Conservation (phyloP, 2,113 vertebrate genomes). For the Mesoclemmys tuberculata region DNA sequence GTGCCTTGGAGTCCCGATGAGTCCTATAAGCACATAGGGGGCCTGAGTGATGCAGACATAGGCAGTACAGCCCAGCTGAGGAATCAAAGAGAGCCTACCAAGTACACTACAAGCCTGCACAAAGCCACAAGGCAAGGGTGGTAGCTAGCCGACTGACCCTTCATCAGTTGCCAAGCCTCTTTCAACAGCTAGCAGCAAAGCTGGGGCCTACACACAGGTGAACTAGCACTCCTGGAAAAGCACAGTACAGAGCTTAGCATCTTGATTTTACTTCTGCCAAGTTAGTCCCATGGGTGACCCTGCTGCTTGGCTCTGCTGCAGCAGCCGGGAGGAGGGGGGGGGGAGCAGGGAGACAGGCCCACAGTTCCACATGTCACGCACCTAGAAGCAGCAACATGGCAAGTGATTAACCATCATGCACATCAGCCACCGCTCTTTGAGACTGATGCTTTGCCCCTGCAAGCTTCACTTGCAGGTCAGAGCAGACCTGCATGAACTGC, state of each 20-base stretch:
- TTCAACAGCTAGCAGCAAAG: background rate
- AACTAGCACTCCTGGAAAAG: background rate
- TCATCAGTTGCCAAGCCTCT: background rate
- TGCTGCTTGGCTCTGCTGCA: background rate
- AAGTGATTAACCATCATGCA: background rate
- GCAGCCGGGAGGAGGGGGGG: background rate
- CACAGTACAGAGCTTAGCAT: background rate
- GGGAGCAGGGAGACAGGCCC: background rate
- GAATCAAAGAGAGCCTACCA: background rate
- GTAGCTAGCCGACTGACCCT: background rate
- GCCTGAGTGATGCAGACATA: rapidly evolving
- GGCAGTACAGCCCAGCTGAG: background rate
- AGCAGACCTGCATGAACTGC: background rate
- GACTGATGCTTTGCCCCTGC: rapidly evolving
- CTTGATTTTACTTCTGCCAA: background rate
- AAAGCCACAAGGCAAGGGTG: background rate
- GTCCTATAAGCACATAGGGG: rapidly evolving
- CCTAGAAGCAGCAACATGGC: rapidly evolving
- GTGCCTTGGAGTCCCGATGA: background rate
- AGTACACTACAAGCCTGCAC: rapidly evolving
- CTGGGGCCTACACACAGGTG: rapidly evolving
- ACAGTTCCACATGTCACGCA: background rate
- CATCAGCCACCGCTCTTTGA: rapidly evolving
- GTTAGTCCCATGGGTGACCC: background rate
- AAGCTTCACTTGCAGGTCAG: background rate